Percentiles rank a stretch among this genome's conserved stretches.
phyloP scores from a whole-genome alignment of 1,140 invertebrate genomes.

The Rhyacophila brunnea region DNA sequence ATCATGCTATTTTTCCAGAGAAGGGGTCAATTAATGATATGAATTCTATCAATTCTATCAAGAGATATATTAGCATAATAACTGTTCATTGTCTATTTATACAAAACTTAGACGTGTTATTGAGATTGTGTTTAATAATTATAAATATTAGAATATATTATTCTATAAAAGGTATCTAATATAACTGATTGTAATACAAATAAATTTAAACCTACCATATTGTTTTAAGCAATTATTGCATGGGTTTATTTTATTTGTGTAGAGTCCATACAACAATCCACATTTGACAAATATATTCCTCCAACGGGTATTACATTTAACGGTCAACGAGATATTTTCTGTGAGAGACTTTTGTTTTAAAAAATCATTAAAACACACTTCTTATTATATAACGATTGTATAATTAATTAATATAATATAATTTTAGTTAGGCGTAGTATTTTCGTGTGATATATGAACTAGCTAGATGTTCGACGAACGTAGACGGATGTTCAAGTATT shows the following conservation, averaged over 20 bases:
- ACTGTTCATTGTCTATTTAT: too few relatives aligned
- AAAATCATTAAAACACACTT: background rate
- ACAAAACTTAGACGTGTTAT: background rate
- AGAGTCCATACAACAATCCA: too few relatives aligned
- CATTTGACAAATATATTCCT: too few relatives aligned
- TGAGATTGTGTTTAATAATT: background rate
- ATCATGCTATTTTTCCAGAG: too few relatives aligned
- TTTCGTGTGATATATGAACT: constrained; percentile 21
- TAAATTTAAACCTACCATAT: too few relatives aligned
- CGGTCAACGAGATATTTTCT: too few relatives aligned
- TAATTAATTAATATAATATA: constrained; percentile 3
- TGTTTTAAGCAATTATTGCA: too few relatives aligned
- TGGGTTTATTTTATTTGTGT: too few relatives aligned
- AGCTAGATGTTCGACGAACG: background rate
- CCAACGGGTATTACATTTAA: too few relatives aligned
- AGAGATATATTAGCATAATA: background rate
- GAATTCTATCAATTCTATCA: background rate
- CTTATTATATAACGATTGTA: constrained; percentile 7
- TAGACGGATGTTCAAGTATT: constrained; percentile 13
- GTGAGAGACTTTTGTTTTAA: background rate
- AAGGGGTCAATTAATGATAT: too few relatives aligned
- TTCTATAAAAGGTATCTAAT: too few relatives aligned
- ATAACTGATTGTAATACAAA: too few relatives aligned
- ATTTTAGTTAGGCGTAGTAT: constrained; percentile 2
- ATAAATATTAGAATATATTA: background rate